These are phyloP conservation scores for Ooceraea biroi DNA, from an alignment of 1,140 invertebrate genomes.

Conservation along the genomic window DNA sequence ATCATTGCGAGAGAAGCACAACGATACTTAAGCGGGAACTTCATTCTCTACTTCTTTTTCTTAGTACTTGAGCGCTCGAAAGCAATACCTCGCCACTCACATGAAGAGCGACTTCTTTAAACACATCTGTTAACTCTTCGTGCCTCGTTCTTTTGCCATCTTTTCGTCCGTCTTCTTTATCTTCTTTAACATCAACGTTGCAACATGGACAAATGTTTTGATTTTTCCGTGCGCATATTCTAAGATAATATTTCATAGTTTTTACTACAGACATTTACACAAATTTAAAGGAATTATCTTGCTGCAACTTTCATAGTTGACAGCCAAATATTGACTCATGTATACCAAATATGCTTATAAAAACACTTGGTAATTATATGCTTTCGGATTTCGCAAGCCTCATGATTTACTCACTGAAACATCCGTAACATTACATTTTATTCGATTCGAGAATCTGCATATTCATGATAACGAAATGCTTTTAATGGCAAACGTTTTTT, in stretches of 20 bases:
- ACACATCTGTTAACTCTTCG: slow-evolving; percentile 47
- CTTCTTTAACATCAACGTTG: not conserved
- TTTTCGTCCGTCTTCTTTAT: slow-evolving; percentile 19
- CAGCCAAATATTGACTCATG: too few relatives aligned
- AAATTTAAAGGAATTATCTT: not conserved
- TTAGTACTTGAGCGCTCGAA: not conserved
- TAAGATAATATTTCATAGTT: not conserved
- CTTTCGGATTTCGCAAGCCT: not conserved
- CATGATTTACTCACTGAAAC: not conserved
- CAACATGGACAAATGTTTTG: slow-evolving; percentile 29
- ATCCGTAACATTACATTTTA: not conserved
- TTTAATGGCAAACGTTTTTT: slow-evolving; percentile 17
- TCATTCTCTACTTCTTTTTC: slow-evolving; percentile 23
- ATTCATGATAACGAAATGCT: not conserved
- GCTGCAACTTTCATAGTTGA: too few relatives aligned
- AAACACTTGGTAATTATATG: not conserved
- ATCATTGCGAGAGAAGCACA: slow-evolving; percentile 19
- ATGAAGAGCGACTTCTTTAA: slow-evolving; percentile 48
- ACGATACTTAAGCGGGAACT: slow-evolving; percentile 38
- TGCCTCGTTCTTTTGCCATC: slow-evolving; percentile 12
- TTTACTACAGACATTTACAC: not conserved
- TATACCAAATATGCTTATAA: not conserved
- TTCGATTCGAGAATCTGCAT: not conserved
- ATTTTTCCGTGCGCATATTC: not conserved
- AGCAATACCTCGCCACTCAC: slow-evolving; percentile 48